These are phyloP conservation scores for Eurypyga helias DNA, from an alignment of 2,113 vertebrate species.

Conservation along the genomic window DNA sequence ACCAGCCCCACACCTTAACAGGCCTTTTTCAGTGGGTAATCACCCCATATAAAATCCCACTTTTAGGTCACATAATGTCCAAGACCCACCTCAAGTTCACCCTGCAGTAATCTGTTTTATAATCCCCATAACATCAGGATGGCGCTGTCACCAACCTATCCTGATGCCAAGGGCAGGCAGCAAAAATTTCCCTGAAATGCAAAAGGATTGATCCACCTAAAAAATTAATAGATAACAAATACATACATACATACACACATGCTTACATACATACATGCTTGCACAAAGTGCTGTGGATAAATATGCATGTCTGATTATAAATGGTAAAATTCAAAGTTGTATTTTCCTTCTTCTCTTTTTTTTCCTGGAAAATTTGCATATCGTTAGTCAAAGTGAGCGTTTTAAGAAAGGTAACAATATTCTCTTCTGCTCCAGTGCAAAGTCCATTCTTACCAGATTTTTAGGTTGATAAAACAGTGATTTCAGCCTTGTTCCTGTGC, in stretches of 20 bases:
- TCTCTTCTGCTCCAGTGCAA: not conserved
- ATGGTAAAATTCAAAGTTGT: conserved; percentile 32
- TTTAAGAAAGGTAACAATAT: not conserved
- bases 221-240: not conserved
- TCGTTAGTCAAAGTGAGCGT: not conserved
- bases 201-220: not conserved
- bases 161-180: conserved; percentile 2
- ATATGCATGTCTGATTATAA: not conserved
- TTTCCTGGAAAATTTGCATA: not conserved
- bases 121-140: not conserved
- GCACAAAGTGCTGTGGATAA: conserved; percentile 4
- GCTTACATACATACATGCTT: not conserved
- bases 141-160: not conserved
- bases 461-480: not conserved
- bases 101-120: not conserved
- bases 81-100: not conserved
- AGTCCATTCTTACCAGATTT: not conserved
- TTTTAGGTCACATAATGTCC: not conserved
- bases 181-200: conserved; percentile 4
- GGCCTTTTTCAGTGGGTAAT: not conserved
- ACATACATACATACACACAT: not conserved
- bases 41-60: not conserved
- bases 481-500: fast-evolving
- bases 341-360: conserved; percentile 39
- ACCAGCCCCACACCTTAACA: not conserved